phyloP scores from a whole-genome alignment of 1,140 invertebrate species.

The Mamestra configurata region DNA sequence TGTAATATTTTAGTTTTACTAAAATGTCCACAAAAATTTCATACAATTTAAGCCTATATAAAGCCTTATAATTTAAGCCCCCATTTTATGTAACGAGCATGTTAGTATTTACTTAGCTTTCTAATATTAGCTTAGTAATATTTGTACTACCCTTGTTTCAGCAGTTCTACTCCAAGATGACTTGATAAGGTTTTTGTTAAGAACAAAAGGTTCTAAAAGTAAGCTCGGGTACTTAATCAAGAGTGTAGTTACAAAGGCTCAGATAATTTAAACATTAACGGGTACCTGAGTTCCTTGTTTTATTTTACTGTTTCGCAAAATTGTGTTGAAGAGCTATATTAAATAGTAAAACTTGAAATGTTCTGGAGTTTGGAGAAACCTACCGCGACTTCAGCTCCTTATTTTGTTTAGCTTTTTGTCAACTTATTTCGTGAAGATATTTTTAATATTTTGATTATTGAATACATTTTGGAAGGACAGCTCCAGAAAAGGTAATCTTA shows the following conservation, averaged over 20 bases:
- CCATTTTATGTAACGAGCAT: too few species aligned
- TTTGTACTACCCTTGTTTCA: neutral
- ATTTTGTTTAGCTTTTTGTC: too few species aligned
- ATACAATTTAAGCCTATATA: neutral
- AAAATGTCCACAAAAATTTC: too few species aligned
- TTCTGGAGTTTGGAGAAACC: neutral
- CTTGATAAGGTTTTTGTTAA: neutral
- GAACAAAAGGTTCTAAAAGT: conserved; percentile 22
- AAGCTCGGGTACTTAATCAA: conserved; percentile 8
- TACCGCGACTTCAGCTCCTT: neutral
- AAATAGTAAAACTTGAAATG: neutral
- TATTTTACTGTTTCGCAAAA: neutral
- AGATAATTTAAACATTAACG: conserved; percentile 8
- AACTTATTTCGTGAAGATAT: too few species aligned
- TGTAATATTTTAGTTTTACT: too few species aligned
- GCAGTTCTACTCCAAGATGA: neutral
- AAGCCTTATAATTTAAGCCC: too few species aligned
- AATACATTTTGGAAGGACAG: too few species aligned
- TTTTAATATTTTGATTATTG: too few species aligned
- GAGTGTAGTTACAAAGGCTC: conserved; percentile 24
- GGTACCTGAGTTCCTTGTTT: neutral
- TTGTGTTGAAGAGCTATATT: neutral
- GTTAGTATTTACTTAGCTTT: neutral
- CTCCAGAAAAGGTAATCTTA: too few species aligned
- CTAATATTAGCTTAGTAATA: neutral